Evolutionary conservation across 1,140 invertebrate species (phyloP).

Genomic region (Plutomurus gul): DNA sequence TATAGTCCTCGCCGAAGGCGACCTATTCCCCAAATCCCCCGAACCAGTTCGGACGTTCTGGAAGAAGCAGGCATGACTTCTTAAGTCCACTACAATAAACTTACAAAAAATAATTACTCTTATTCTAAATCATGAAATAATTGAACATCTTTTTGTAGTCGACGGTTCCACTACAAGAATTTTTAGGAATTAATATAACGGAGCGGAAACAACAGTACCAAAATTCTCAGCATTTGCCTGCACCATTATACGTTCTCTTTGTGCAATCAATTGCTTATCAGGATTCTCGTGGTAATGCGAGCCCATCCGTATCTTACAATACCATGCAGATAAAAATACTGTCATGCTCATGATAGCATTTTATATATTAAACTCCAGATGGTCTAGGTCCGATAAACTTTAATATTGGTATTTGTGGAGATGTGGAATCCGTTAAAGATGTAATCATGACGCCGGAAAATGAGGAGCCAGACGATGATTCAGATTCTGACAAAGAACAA

Average conservation of each 20-base stretch:
- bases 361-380: too few species aligned
- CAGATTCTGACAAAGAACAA: constrained; percentile 60
- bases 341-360: too few species aligned
- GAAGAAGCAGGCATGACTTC: too few species aligned
- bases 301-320: too few species aligned
- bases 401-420: constrained; percentile 70
- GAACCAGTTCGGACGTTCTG: too few species aligned
- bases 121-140: too few species aligned
- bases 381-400: constrained; percentile 55
- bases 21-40: too few species aligned
- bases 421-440: constrained; percentile 78
- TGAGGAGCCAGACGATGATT: constrained; percentile 66
- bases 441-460: constrained; percentile 65
- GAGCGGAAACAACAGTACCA: constrained; percentile 67
- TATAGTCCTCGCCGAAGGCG: too few species aligned
- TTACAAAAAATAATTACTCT: too few species aligned
- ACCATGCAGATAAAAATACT: too few species aligned
- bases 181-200: constrained; percentile 68
- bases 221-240: constrained; percentile 75
- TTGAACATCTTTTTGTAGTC: constrained; percentile 61
- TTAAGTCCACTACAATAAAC: too few species aligned
- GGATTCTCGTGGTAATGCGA: constrained; percentile 60
- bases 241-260: constrained; percentile 85
- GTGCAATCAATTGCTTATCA: constrained; percentile 82
- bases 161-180: constrained; percentile 87